Conservation (phyloP, 1,140 invertebrate genomes). For the Zaprionus lachaisei region DNA sequence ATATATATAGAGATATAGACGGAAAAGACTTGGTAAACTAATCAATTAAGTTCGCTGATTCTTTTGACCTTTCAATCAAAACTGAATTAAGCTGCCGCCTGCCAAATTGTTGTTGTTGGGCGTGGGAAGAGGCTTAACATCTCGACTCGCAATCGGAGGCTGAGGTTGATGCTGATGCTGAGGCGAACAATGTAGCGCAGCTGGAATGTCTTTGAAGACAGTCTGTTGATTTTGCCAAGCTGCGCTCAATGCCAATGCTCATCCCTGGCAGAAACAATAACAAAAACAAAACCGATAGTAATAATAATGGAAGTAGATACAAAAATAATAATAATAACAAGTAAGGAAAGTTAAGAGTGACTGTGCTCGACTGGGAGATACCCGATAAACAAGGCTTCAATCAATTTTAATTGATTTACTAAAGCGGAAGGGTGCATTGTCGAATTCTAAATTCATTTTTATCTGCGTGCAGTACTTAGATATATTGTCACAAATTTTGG, state of each 20-base stretch:
- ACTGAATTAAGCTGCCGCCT: conserved; percentile 54
- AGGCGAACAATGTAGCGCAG: conserved; percentile 4
- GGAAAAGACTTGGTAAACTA: background rate
- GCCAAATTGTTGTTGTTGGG: conserved; percentile 18
- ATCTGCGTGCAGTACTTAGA: background rate
- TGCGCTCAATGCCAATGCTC: conserved; percentile 53
- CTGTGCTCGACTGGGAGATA: background rate
- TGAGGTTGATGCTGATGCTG: background rate
- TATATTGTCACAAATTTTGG: background rate
- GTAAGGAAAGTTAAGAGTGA: background rate
- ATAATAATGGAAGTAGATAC: conserved; percentile 13
- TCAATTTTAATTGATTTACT: too few relatives aligned
- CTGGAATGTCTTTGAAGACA: conserved; percentile 15
- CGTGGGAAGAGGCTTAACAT: conserved; percentile 51
- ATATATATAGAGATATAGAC: background rate
- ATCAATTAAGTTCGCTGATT: conserved; percentile 10
- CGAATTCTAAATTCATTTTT: background rate
- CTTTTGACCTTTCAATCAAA: conserved; percentile 57
- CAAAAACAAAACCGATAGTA: conserved; percentile 39
- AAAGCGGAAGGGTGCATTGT: too few relatives aligned
- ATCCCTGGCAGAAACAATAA: conserved; percentile 57
- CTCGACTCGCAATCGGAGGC: background rate
- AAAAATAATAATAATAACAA: conserved; percentile 14
- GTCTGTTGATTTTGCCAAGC: conserved; percentile 61
- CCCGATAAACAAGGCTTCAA: background rate